Percentiles rank a stretch among this genome's conserved stretches.
These are phyloP conservation scores for Cephonodes hylas DNA, from an alignment of 2,888 invertebrate species.

Conservation along the genomic window DNA sequence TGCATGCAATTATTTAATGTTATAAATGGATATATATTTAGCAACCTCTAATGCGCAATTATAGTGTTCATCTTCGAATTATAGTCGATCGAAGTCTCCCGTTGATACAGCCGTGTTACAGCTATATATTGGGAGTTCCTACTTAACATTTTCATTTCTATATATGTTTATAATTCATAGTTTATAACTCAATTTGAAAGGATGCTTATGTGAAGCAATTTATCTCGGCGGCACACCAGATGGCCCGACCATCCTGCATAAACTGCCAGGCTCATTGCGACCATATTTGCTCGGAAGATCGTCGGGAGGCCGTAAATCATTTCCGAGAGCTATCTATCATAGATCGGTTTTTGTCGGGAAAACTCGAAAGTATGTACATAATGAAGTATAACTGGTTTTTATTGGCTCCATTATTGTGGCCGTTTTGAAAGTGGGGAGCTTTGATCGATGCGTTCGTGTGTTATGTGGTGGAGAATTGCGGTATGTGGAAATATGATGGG, in stretches of 20 bases:
- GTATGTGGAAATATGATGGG: neutral
- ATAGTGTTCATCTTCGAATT: too few relatives aligned
- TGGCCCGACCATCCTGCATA: constrained; percentile 5
- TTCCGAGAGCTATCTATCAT: constrained; percentile 33
- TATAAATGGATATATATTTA: too few relatives aligned
- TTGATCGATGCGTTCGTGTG: neutral
- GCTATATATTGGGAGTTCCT: too few relatives aligned
- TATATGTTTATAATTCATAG: neutral
- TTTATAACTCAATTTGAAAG: constrained; percentile 3
- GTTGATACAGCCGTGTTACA: too few relatives aligned
- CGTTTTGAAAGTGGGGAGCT: neutral
- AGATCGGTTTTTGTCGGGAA: constrained; percentile 34
- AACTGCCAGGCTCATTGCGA: neutral
- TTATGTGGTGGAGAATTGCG: neutral
- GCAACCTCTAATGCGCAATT: too few relatives aligned
- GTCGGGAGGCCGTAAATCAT: constrained; percentile 32
- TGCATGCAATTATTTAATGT: too few relatives aligned
- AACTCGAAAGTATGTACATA: constrained; percentile 32
- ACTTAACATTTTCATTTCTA: neutral
- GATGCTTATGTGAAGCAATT: neutral
- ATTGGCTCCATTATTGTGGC: constrained; percentile 17
- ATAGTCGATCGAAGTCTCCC: too few relatives aligned
- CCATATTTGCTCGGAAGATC: constrained; percentile 13
- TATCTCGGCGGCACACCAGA: neutral
- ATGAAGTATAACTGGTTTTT: constrained; percentile 31